A percentile compares a stretch with the other conserved stretches of the same genome.
Conservation (phyloP, 2,113 vertebrate species). For the Climacteris rufus region DNA sequence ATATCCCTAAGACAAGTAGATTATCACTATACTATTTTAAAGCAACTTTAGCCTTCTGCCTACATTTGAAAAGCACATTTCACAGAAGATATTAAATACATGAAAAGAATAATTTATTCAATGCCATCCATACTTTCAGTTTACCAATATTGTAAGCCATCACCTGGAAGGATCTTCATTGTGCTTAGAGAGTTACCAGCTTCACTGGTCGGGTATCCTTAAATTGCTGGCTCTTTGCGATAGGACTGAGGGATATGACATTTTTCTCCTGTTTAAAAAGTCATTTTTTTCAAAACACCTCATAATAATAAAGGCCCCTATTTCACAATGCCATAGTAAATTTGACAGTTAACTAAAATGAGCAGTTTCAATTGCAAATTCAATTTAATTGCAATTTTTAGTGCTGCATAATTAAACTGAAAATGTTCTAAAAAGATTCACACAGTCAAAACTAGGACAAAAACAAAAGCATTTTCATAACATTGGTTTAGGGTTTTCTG, state of each 20-base stretch:
- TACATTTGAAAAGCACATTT: not conserved
- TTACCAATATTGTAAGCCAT: not conserved
- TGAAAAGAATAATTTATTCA: not conserved
- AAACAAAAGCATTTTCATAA: constrained; percentile 26
- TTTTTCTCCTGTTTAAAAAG: not conserved
- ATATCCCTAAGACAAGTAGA: not conserved
- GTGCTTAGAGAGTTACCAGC: not conserved
- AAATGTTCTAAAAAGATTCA: constrained; percentile 39
- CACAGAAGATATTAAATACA: not conserved
- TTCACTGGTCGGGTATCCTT: not conserved
- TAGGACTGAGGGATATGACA: not conserved
- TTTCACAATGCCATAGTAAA: constrained; percentile 24
- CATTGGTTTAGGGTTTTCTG: not conserved
- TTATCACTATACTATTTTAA: not conserved
- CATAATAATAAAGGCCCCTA: constrained; percentile 32
- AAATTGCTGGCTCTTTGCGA: not conserved
- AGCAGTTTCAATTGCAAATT: constrained; percentile 61
- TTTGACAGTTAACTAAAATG: constrained; percentile 65
- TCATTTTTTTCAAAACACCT: constrained; percentile 26
- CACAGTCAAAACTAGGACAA: constrained; percentile 14
- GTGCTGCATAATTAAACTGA: constrained; percentile 62
- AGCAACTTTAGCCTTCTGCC: not conserved
- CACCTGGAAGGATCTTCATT: not conserved
- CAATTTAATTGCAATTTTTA: constrained; percentile 66
- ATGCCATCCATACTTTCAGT: not conserved